phyloP scores from a whole-genome alignment of 2,888 invertebrate genomes.

The Dicranocentrus wangi region DNA sequence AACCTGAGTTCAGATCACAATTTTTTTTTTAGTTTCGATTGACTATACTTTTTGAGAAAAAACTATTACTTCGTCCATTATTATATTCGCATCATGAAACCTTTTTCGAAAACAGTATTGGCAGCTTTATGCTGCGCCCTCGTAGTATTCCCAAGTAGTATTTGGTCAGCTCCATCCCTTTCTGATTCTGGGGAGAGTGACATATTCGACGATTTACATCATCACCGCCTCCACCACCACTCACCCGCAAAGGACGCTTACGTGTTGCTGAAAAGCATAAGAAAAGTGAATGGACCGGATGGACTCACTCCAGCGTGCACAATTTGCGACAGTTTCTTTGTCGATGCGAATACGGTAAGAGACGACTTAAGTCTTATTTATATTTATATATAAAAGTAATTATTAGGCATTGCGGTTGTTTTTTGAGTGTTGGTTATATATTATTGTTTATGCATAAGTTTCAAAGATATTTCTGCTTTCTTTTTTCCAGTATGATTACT shows the following conservation, averaged over 20 bases:
- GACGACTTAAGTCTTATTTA: not conserved
- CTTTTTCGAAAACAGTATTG: not conserved
- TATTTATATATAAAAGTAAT: not conserved
- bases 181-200: not conserved
- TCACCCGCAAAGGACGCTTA: constrained; percentile 25
- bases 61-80: not conserved
- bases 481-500: constrained; percentile 31
- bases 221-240: not conserved
- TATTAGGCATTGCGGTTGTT: too few relatives aligned
- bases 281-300: constrained; percentile 15
- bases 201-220: not conserved
- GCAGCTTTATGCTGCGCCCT: not conserved
- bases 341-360: constrained; percentile 37
- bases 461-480: not conserved
- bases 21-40: too few relatives aligned
- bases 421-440: too few relatives aligned
- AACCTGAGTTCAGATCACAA: too few relatives aligned
- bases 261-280: not conserved
- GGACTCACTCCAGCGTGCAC: constrained; percentile 25
- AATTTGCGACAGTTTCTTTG: constrained; percentile 5
- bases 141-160: not conserved
- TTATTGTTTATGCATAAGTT: not conserved
- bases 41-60: too few relatives aligned
- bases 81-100: not conserved
- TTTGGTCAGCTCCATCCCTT: not conserved